These are phyloP conservation scores for Euzophera pinguis DNA, from an alignment of 2,888 invertebrate genomes.

Conservation along the genomic window DNA sequence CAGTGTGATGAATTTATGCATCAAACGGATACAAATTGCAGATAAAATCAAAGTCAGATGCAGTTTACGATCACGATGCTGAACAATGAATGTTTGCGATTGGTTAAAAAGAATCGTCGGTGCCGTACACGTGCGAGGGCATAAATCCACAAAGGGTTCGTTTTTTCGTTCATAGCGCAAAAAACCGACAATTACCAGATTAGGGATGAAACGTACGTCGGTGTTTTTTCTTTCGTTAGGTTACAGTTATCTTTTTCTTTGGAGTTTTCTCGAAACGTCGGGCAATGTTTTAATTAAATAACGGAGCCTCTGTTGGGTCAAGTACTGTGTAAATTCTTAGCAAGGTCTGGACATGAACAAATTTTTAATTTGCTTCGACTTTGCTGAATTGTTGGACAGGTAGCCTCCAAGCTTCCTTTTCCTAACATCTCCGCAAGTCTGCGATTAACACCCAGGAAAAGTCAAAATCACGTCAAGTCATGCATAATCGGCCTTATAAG, in stretches of 20 bases:
- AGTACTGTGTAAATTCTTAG: too few species aligned
- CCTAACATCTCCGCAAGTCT: too few species aligned
- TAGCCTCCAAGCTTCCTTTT: background rate
- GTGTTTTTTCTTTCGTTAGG: conserved; percentile 45
- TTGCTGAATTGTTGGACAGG: background rate
- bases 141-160: conserved; percentile 60
- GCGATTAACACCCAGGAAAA: too few species aligned
- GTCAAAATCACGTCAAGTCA: too few species aligned
- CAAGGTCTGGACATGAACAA: too few species aligned
- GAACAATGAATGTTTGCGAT: conserved; percentile 45
- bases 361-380: background rate
- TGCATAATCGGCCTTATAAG: too few species aligned
- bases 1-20: background rate
- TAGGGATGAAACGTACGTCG: conserved; percentile 54
- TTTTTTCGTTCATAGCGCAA: conserved; percentile 54
- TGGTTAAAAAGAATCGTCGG: conserved; percentile 53
- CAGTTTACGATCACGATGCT: conserved; percentile 36
- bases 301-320: background rate
- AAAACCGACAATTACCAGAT: conserved; percentile 73
- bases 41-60: conserved; percentile 43
- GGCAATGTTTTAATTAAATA: conserved; percentile 59
- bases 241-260: conserved; percentile 50
- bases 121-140: conserved; percentile 64
- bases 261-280: conserved; percentile 37
- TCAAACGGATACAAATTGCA: conserved; percentile 38